Base-by-base conservation (phyloP, 2,888 invertebrate species). In the Elmis aenea region DNA sequence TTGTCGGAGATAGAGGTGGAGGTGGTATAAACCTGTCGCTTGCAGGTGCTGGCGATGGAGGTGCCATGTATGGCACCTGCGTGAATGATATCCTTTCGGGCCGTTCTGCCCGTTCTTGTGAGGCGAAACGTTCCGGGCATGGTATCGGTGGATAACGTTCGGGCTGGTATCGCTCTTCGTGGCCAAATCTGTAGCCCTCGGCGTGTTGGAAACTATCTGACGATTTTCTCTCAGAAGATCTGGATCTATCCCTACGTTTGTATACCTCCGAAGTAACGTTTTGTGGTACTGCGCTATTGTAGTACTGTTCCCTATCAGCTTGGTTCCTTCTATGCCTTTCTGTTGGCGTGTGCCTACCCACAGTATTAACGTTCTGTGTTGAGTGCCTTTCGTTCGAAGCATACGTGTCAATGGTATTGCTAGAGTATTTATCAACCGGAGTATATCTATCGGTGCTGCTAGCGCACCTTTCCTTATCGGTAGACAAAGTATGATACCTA, bases 1-100 rank as follows among this genome's bases (percentile, higher is more conserved):
- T 65, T 36, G 75, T 74, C 63, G 78, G 79, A 58, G 79, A 77
- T 55, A 80, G 67, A 60, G 79, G 79, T 55, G 81, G 78, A 55
- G 73, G 72, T 30, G 79, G 79, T 51, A 79, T 76, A 57, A 72
- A 73, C 28, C 72, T 64, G 52, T 74, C 74, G 56, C 68, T 70
- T 20, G 72, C 68, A 10, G 75, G 75, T 35, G 75, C 75, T 33
- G 75, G 75, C 29, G 74, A 74, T 13, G 76, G 75, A 34, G 75
- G 75, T 43, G 74, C 74, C 61, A 73, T 69, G 39, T 71, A 72
- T 48, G 72, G 55, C 45, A 59, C 58, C 49, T 61, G 57, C 28
- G 58, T 54, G 48, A 52, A 56, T 31, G 54, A 54, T 33, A 57
- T 52, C 16, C 53, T 42, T 37, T 58, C 57, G 20, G 56, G 53